Evolutionary conservation across 1,140 invertebrate species (phyloP).

Genomic region (Drosophila aff.): DNA sequence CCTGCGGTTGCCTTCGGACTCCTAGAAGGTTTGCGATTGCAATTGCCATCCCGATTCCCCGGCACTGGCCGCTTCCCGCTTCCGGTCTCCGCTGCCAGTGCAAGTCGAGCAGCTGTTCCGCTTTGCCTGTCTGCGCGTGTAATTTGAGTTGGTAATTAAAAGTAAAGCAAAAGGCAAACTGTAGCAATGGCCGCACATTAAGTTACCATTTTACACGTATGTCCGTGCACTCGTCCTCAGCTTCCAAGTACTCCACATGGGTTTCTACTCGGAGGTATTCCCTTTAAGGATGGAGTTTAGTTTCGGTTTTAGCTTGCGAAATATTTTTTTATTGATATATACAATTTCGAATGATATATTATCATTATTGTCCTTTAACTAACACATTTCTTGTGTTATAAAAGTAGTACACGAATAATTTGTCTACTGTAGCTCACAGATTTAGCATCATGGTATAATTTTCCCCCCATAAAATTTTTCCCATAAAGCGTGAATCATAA

Average conservation of each 20-base stretch:
- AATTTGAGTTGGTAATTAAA: slow-evolving; percentile 81
- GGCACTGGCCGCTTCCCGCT: slow-evolving; percentile 12
- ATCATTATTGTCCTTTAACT: too few species aligned
- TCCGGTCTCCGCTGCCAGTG: slow-evolving; percentile 41
- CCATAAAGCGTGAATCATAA: too few species aligned
- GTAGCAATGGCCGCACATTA: slow-evolving; percentile 57
- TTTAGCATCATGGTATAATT: too few species aligned
- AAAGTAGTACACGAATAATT: too few species aligned
- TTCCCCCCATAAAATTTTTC: too few species aligned
- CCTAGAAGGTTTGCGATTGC: slow-evolving; percentile 27
- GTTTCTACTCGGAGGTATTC: slow-evolving; percentile 26
- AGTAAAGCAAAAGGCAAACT: slow-evolving; percentile 76
- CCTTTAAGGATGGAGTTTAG: background rate
- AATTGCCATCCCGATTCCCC: slow-evolving; percentile 25
- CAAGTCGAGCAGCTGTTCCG: slow-evolving; percentile 77
- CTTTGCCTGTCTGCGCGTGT: slow-evolving; percentile 60
- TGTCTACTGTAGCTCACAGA: too few species aligned
- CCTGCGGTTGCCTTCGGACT: slow-evolving; percentile 60
- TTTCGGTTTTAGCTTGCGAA: background rate
- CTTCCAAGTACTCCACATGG: slow-evolving; percentile 16
- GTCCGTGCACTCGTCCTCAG: slow-evolving; percentile 20
- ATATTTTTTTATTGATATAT: background rate
- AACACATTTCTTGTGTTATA: too few species aligned
- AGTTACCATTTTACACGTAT: slow-evolving; percentile 55
- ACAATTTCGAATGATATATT: background rate